Percentiles rank a stretch among this genome's conserved stretches.
These are phyloP conservation scores for Cavia porcellus DNA, from an alignment of 2,113 vertebrate species.

Conservation along the genomic window DNA sequence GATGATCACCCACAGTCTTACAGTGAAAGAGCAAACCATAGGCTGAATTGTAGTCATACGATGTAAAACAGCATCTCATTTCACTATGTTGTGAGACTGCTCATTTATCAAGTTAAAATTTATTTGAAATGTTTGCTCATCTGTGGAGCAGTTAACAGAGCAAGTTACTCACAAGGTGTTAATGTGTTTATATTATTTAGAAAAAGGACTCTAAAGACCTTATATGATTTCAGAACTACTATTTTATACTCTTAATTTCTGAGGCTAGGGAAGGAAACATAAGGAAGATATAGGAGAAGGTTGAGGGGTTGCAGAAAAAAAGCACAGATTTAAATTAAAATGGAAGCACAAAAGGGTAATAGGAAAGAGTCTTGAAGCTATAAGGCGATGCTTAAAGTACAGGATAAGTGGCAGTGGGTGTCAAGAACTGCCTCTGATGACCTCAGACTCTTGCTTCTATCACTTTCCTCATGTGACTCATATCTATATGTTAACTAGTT, in stretches of 20 bases:
- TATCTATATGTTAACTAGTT: neutral
- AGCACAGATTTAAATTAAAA: neutral
- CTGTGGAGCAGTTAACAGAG: neutral
- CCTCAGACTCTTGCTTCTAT: neutral
- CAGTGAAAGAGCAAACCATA: neutral
- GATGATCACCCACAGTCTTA: neutral
- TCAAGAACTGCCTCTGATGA: neutral
- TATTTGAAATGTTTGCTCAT: neutral
- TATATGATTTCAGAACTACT: neutral
- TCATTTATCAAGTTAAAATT: neutral
- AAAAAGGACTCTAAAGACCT: neutral
- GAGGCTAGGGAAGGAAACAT: neutral
- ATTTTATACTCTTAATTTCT: slow-evolving; percentile 23
- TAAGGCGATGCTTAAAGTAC: neutral
- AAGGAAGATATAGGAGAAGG: neutral
- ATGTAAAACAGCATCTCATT: neutral
- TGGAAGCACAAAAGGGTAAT: neutral
- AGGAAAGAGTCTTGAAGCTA: neutral
- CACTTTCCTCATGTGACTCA: neutral
- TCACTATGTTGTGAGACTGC: neutral
- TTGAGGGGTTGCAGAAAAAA: neutral
- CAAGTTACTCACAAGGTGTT: neutral
- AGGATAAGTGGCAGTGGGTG: neutral
- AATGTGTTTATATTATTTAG: neutral
- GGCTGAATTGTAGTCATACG: neutral